Conservation (phyloP, 2,888 invertebrate genomes). For the Stenotaenia linearis region DNA sequence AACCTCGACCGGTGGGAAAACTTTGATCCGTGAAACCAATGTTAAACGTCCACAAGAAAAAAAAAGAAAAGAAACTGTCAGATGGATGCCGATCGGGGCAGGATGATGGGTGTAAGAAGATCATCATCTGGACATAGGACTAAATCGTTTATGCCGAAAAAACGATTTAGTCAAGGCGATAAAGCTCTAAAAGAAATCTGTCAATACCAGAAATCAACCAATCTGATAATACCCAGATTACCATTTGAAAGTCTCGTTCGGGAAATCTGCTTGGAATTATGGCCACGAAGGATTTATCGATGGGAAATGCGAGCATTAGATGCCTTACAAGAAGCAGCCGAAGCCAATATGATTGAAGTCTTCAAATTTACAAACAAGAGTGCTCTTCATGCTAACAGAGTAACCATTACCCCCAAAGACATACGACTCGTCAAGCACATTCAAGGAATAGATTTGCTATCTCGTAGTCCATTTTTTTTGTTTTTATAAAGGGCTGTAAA, state of each 20-base stretch:
- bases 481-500: too few species aligned
- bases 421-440: constrained; percentile 49
- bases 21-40: too few species aligned
- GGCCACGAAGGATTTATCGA: neutral
- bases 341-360: constrained; percentile 49
- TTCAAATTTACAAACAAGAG: constrained; percentile 53
- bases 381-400: constrained; percentile 52
- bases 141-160: too few species aligned
- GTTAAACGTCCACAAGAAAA: too few species aligned
- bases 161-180: too few species aligned
- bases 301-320: constrained; percentile 26
- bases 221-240: neutral
- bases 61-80: too few species aligned
- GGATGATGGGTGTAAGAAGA: too few species aligned
- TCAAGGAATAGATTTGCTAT: too few species aligned
- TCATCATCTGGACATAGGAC: too few species aligned
- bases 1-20: too few species aligned
- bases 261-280: constrained; percentile 17
- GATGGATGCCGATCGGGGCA: too few species aligned
- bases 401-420: constrained; percentile 52
- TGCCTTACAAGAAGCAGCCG: constrained; percentile 36
- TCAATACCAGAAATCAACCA: constrained; percentile 29
- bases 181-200: constrained; percentile 29
- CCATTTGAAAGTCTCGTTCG: constrained; percentile 26
- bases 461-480: too few species aligned